Base-by-base conservation (phyloP, 1,140 invertebrate species). In the Anadara kagoshimensis region DNA sequence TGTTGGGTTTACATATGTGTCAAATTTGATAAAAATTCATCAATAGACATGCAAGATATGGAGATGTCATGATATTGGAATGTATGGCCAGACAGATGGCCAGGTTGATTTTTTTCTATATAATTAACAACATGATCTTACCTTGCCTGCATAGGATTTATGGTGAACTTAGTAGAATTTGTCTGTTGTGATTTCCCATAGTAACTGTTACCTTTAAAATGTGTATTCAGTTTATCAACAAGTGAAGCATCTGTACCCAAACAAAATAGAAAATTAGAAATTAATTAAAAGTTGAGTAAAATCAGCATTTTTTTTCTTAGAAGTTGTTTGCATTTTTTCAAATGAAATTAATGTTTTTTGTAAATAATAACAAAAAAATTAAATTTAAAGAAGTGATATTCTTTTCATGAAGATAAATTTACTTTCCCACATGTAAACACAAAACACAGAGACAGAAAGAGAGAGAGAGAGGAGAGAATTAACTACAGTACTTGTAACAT, bases 101-200 rank as follows among this genome's bases (percentile, higher is more conserved):
- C n/a, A n/a, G n/a, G n/a, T n/a, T n/a, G n/a, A n/a, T n/a, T n/a
- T n/a, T n/a, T n/a, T n/a, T n/a, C n/a, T n/a, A n/a, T n/a, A n/a
- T n/a, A n/a, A n/a, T n/a, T n/a, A n/a, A n/a, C n/a, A n/a, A 36
- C 7, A 36, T 36, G 14, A 29, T 63, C 59, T 68, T 79, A 86
- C 86, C 78, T 87, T 81, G 45, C 85, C 86, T 69, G 86, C 86
- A 79, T 88, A 88, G 68, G 86, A 26, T 72, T 67, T 43, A 88
- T 86, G 29, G 83, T 82, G 66, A 88, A 88, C 14, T 74, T 73
- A 0, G 67, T 69, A 22, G 73, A 73, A 16, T 69, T 82, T 11
- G 71, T 75, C 11, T 81, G 75, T 45, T 78, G 74, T 43, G 78
- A 79, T 67, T 83, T 82, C 47, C 56, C 73, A 67, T 79, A 87